Conservation (phyloP, 92 coral and sea anemone genomes). For the Porites cylindrica region DNA sequence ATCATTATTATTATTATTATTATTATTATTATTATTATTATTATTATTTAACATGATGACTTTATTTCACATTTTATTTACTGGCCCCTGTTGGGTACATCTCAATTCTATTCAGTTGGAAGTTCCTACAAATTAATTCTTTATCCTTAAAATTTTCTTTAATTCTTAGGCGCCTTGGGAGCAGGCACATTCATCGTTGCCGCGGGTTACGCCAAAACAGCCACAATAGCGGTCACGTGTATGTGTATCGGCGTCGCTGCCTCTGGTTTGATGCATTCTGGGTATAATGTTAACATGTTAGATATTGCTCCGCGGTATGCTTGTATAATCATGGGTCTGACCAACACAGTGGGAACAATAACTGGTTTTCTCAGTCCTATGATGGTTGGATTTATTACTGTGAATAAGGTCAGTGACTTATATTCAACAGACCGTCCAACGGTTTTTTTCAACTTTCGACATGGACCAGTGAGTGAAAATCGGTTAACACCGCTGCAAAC, state of each 20-base stretch:
- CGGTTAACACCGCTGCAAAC: no score
- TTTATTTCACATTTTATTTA: no score
- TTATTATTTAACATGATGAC: no score
- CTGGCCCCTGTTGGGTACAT: no score
- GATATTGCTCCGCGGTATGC: conserved; percentile 94
- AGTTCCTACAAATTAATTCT: not conserved
- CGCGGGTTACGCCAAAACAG: conserved; percentile 79
- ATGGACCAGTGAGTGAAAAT: no score
- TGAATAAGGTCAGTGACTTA: conserved; percentile 68
- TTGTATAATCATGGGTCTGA: conserved; percentile 89
- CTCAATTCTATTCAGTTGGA: no score
- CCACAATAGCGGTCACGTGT: conserved; percentile 73
- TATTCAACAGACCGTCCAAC: no score
- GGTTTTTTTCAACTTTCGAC: no score
- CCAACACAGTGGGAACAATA: conserved; percentile 89
- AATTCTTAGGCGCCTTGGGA: conserved; percentile 73
- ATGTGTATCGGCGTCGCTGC: conserved; percentile 93
- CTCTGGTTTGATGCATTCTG: conserved; percentile 89
- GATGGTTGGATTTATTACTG: conserved; percentile 85
- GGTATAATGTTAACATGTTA: conserved; percentile 88
- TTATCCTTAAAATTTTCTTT: not conserved
- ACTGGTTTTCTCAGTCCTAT: conserved; percentile 92
- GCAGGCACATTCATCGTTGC: conserved; percentile 82
- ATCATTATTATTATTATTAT: no score
- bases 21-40: no score